A percentile compares a stretch with the other conserved stretches of the same genome.
These are phyloP conservation scores for Capitella teleta DNA, from an alignment of 1,140 invertebrate genomes.

Conservation along the genomic window DNA sequence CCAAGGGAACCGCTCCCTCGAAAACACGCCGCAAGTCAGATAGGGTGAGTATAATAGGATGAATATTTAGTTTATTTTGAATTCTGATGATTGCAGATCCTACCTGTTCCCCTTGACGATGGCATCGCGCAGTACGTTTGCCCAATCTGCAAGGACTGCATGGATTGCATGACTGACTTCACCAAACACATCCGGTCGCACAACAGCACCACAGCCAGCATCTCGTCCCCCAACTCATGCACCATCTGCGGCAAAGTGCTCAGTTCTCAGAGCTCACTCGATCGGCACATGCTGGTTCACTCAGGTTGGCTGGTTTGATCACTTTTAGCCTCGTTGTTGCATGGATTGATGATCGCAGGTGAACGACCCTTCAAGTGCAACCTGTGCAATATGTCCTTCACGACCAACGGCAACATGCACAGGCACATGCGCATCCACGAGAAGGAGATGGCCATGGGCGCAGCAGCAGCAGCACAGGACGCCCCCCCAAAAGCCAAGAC, in stretches of 20 bases:
- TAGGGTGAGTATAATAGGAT: neutral
- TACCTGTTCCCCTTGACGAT: slow-evolving; percentile 22
- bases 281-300: slow-evolving; percentile 40
- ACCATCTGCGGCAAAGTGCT: slow-evolving; percentile 48
- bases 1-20: neutral
- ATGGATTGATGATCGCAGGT: slow-evolving; percentile 19
- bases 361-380: slow-evolving; percentile 52
- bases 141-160: slow-evolving; percentile 52
- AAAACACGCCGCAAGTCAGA: neutral
- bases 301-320: slow-evolving; percentile 25
- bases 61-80: neutral
- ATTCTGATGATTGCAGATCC: slow-evolving; percentile 24
- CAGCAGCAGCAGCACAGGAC: neutral
- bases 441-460: slow-evolving; percentile 9
- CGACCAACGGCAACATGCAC: slow-evolving; percentile 80
- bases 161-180: slow-evolving; percentile 53
- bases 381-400: slow-evolving; percentile 68
- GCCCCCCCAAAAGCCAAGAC: too few species aligned
- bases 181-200: slow-evolving; percentile 58
- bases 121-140: slow-evolving; percentile 48
- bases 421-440: slow-evolving; percentile 64
- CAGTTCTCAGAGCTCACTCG: slow-evolving; percentile 60
- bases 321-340: neutral
- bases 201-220: slow-evolving; percentile 21
- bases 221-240: slow-evolving; percentile 39